phyloP scores from a whole-genome alignment of 2,113 vertebrate species.

The Myiozetetes cayanensis region DNA sequence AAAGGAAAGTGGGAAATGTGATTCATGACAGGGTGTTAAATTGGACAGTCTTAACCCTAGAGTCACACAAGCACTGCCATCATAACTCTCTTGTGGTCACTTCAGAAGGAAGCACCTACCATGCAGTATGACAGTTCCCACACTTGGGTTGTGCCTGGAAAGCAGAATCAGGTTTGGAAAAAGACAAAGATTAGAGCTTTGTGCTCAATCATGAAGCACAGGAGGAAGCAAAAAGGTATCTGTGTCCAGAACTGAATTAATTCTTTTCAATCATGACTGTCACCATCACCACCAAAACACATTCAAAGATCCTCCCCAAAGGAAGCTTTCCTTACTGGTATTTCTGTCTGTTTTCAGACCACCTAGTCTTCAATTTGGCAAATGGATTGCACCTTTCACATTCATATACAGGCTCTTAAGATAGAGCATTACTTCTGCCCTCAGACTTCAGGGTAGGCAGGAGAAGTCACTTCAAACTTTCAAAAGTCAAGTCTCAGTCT shows the following conservation, averaged over 20 bases:
- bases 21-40: background rate
- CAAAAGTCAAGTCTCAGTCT: background rate
- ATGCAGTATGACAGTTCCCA: background rate
- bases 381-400: background rate
- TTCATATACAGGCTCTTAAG: fast-evolving
- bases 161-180: background rate
- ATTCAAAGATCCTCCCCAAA: background rate
- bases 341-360: background rate
- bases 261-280: background rate
- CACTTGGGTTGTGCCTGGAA: background rate
- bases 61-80: background rate
- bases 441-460: background rate
- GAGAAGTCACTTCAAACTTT: background rate
- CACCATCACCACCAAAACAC: background rate
- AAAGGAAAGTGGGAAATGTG: background rate
- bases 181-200: background rate
- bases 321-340: background rate
- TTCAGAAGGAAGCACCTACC: background rate
- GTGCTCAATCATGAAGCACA: background rate
- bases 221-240: background rate
- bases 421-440: background rate
- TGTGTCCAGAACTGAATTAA: background rate
- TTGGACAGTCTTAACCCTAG: background rate
- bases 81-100: background rate
- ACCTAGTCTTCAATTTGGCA: background rate